Base-by-base conservation (phyloP, 1,140 invertebrate genomes). In the Plodia interpunctella region DNA sequence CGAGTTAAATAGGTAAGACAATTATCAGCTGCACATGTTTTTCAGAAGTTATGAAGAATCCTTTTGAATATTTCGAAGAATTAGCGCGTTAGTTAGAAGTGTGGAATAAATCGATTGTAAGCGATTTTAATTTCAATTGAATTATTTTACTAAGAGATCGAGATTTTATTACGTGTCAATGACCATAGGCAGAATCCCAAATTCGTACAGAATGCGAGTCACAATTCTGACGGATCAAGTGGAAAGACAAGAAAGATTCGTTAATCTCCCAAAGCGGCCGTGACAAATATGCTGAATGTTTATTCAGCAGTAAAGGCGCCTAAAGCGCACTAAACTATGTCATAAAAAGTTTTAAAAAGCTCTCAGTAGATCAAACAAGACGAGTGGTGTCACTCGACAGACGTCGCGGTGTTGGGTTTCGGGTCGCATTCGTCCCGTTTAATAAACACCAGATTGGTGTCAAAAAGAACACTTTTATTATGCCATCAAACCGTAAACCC, bases 271-370 rank as follows among this genome's bases (percentile, higher is more conserved):
- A 64, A 59, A 66, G 72, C 71, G 60, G 76, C 65, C 66, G 68
- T 55, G 61, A 72, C 74, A 65, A 66, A 78, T 80, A 76, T 83
- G 70, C 72, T 68, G 66, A 70, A 67, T 88, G 86, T 88, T 88
- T 87, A 87, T 75, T 77, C 76, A 86, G 74, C 86, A 84, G 80
- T 88, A 87, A 87, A 87, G 76, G 76, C 80, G 77, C 75, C 74
- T 84, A 84, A 81, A 81, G 66, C 75, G 68, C 74, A 83, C 78
- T 87, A 84, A 87, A 87, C 76, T 87, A 83, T 80, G 86, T 84
- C 82, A 88, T 88, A 87, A 88, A 88, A 88, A 86, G 80, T 85
- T 87, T 25, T 88, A 87, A 88, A 88, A 88, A 87, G 83, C 86
- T 88, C 83, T 86, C 82, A 85, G 86, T 87, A 88, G 86, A 88